Evolutionary conservation across 1,140 invertebrate genomes (phyloP), one percentile per base, ranked within the genome.

Genomic region (Wiebesia pumilae): DNA sequence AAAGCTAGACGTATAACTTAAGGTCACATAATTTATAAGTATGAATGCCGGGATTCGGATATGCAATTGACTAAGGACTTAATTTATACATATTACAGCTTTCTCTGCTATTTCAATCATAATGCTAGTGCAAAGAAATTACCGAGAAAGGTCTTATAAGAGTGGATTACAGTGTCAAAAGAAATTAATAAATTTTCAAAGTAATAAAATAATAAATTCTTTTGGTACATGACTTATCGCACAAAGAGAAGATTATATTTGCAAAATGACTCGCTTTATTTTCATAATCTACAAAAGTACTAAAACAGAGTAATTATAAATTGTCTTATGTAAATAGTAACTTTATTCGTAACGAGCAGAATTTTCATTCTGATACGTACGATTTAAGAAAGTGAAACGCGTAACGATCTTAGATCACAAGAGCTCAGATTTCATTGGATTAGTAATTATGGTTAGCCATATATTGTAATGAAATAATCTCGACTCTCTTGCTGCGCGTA

Each of bases 1-100:
- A 75, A 75, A 75, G 71, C 27, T 38, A 75, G 38, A 75, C 3
- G 71, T 75, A 75, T 75, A 75, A 75, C 40, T 75, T 75, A 75
- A 75, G 24, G 71, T 75, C 71, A 75, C 38, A 75, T 75, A 75
- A 75, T 38, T 75, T 75, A 75, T 43, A 43, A 75, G 40, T 43
- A 43, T 75, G 38, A 43, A 75, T 75, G 33, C 24, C 38, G 38
- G 40, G 38, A 75, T 43, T 75, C 33, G 19, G 71, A 75, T 24
- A 43, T 43, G 40, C 71, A 43, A 24, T 75, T 75, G 71, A 75
- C 71, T 75, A 75, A 75, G 71, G 27, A 43, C 21, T 75, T 75
- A 75, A 75, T 75, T 75, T 75, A 75, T 75, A 73, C 40, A 43
- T 75, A 43, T 43, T 75, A 75, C 38, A 43, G 71, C 71, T 75